Conservation (phyloP, 2,797 vertebrate species). For the Argya squamiceps region DNA sequence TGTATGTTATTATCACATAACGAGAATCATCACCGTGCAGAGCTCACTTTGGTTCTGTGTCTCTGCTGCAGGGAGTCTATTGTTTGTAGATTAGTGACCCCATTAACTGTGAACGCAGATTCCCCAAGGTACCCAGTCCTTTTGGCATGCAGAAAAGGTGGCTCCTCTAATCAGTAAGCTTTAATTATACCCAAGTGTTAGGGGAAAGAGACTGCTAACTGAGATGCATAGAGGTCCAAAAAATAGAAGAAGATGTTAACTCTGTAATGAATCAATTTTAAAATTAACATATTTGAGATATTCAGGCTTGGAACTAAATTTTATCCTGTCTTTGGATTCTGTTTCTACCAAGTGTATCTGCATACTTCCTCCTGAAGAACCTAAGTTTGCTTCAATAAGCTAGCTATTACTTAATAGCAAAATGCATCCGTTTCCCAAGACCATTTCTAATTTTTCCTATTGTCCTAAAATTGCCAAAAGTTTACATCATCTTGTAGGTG, state of each 20-base stretch:
- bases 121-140: background rate
- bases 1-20: background rate
- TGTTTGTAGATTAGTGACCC: background rate
- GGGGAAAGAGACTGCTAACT: background rate
- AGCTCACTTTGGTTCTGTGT: background rate
- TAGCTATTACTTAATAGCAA: background rate
- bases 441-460: background rate
- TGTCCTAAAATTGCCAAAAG: background rate
- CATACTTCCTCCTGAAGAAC: background rate
- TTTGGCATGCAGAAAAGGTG: background rate
- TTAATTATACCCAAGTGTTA: background rate
- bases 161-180: background rate
- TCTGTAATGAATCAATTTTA: background rate
- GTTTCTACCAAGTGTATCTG: background rate
- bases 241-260: background rate
- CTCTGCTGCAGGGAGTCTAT: background rate
- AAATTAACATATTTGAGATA: background rate
- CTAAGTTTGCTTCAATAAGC: background rate
- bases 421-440: accelerated
- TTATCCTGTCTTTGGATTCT: background rate
- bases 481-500: background rate
- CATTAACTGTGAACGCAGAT: too few species aligned
- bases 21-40: background rate
- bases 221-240: background rate
- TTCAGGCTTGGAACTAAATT: background rate